Base-by-base conservation (phyloP, 2,888 invertebrate genomes). In the Pristionchus arcanus region DNA sequence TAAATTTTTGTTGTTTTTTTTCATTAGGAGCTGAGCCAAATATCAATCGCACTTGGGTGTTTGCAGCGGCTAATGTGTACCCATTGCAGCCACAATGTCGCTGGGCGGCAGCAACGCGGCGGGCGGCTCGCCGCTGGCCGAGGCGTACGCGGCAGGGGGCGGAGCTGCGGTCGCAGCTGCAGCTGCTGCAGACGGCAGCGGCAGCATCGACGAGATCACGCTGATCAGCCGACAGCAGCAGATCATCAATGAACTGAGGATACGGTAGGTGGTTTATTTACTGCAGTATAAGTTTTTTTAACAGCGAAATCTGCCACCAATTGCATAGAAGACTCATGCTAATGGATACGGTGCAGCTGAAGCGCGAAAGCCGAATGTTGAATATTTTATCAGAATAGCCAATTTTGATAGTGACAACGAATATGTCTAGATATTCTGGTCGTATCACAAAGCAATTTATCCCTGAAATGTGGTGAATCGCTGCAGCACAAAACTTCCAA, bases 211-310 rank as follows among this genome's bases (percentile, higher is more conserved):
- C 37, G 93, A 93, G 68, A 90, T 94, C 89, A 91, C 93, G 15
- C 90, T 93, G 34, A 92, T 93, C 63, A 90, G 92, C 66, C 88
- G 91, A 11, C 94, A 94, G 89, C 92, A 94, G 74, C 87, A 83
- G 28, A 92, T 93, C 87, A 94, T 94, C 81, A 91, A 91, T 42
- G 93, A 93, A 25, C 86, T 93, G 71, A 49, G 92, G 49, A 81
- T 81, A 49, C 77, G 81, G 81, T 81, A 19, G 9, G 74, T 74
- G 28, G 68, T 31, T 66, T 25, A 0, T n/a, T 37, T 74, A 15
- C 0, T 59, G 1, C 4, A 59, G 19, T 5, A 59, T 19, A 25
- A 59, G 5, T 15, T n/a, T n/a, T n/a, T n/a, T n/a, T n/a, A n/a
- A n/a, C n/a, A n/a, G n/a, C n/a, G n/a, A n/a, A n/a, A n/a, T n/a